A percentile compares a stretch with the other conserved stretches of the same genome.
phyloP scores from a whole-genome alignment of 2,888 invertebrate genomes.

The Alloplasta piceator region DNA sequence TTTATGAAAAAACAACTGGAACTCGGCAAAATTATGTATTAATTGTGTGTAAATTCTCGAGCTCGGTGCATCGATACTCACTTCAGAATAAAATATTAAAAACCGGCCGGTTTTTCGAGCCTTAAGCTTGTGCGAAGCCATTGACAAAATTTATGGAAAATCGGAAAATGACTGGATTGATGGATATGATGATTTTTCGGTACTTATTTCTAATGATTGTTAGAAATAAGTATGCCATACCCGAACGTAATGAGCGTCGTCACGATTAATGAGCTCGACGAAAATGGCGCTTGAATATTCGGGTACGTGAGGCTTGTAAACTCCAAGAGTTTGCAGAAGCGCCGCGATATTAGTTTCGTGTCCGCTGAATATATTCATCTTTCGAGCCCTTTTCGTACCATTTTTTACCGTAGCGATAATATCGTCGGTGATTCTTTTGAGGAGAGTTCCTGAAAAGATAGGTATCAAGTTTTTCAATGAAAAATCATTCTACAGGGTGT shows the following conservation, averaged over 20 bases:
- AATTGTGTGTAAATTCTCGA: too few relatives aligned
- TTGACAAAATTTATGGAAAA: background rate
- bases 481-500: too few relatives aligned
- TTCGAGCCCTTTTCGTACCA: slow-evolving; percentile 48
- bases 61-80: too few relatives aligned
- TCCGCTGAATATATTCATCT: slow-evolving; percentile 77
- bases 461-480: slow-evolving; percentile 60
- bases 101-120: too few relatives aligned
- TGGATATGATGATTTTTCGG: too few relatives aligned
- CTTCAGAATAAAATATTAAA: slow-evolving; percentile 12
- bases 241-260: slow-evolving; percentile 80
- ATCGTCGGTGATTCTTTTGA: slow-evolving; percentile 60
- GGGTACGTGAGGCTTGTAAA: slow-evolving; percentile 85
- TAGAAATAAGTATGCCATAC: slow-evolving; percentile 4
- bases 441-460: slow-evolving; percentile 61
- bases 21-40: too few relatives aligned
- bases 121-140: too few relatives aligned
- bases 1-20: too few relatives aligned
- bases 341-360: slow-evolving; percentile 79
- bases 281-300: slow-evolving; percentile 85
- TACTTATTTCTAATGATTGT: too few relatives aligned
- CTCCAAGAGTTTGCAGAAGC: slow-evolving; percentile 85
- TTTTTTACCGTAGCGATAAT: slow-evolving; percentile 37
- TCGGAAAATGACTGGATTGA: too few relatives aligned
- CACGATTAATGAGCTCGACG: slow-evolving; percentile 84